These are phyloP conservation scores for Notamacropus eugenii DNA, from an alignment of 2,797 vertebrate genomes.

Conservation along the genomic window DNA sequence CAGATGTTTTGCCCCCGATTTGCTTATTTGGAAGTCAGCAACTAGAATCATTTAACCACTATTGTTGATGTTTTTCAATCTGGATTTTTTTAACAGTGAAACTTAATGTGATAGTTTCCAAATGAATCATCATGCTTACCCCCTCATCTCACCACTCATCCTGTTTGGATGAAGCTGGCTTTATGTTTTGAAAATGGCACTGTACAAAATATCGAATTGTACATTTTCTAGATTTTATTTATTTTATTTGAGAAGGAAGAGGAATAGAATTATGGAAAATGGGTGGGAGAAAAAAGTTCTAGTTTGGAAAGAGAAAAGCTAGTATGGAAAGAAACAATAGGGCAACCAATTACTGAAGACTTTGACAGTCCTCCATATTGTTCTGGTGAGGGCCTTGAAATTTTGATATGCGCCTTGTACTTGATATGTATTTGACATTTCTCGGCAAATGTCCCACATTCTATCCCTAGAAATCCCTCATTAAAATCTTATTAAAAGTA, in stretches of 20 bases:
- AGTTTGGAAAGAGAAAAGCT: background rate
- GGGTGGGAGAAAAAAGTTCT: too few relatives aligned
- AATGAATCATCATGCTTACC: too few relatives aligned
- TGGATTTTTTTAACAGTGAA: background rate
- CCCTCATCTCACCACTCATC: too few relatives aligned
- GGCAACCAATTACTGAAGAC: too few relatives aligned
- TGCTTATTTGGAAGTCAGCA: background rate
- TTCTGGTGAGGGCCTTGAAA: background rate
- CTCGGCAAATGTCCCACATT: background rate
- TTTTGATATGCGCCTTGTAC: background rate
- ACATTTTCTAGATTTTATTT: background rate
- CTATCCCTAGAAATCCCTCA: background rate
- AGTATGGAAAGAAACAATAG: too few relatives aligned
- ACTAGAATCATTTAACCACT: too few relatives aligned
- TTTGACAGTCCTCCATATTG: too few relatives aligned
- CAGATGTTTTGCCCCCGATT: too few relatives aligned
- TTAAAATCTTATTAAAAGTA: background rate
- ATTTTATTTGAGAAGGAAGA: background rate
- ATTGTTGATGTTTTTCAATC: background rate
- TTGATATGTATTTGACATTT: background rate
- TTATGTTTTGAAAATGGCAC: background rate
- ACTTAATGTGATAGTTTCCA: background rate
- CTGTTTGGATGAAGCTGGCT: background rate
- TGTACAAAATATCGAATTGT: too few relatives aligned
- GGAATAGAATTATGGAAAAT: rapidly evolving